Percentiles rank a stretch among this genome's conserved stretches.
phyloP scores from a whole-genome alignment of 2,113 vertebrate genomes.

The Aegithalos caudatus region DNA sequence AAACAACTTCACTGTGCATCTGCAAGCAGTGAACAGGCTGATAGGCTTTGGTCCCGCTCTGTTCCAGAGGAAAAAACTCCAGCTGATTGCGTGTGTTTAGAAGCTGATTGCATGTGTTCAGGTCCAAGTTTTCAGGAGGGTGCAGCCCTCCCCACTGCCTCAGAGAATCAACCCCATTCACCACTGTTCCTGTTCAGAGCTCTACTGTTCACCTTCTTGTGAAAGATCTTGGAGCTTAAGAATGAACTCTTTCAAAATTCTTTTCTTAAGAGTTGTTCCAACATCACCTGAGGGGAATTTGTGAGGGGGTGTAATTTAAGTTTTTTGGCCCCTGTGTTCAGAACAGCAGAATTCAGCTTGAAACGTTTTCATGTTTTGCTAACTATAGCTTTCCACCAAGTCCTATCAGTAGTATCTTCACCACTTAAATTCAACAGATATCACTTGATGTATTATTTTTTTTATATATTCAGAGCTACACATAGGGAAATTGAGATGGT shows the following conservation, averaged over 20 bases:
- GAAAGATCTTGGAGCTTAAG: conserved; percentile 55
- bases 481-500: background rate
- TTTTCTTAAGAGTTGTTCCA: conserved; percentile 70
- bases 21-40: background rate
- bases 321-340: conserved; percentile 47
- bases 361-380: background rate
- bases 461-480: conserved; percentile 12
- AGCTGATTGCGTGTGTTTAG: background rate
- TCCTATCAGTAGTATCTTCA: conserved; percentile 7
- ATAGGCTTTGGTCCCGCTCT: background rate
- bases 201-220: conserved; percentile 56
- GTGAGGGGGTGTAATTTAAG: accelerated
- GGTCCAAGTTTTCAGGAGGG: background rate
- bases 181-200: conserved; percentile 66
- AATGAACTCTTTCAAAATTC: conserved; percentile 73
- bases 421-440: background rate
- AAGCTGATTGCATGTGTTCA: background rate
- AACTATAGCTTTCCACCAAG: background rate
- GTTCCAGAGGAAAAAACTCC: background rate
- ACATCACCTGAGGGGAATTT: background rate
- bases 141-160: background rate
- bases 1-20: background rate
- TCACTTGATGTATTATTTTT: background rate
- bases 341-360: background rate
- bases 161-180: conserved; percentile 67